Conservation (phyloP, 2,888 invertebrate species). For the Andricus curvator region DNA sequence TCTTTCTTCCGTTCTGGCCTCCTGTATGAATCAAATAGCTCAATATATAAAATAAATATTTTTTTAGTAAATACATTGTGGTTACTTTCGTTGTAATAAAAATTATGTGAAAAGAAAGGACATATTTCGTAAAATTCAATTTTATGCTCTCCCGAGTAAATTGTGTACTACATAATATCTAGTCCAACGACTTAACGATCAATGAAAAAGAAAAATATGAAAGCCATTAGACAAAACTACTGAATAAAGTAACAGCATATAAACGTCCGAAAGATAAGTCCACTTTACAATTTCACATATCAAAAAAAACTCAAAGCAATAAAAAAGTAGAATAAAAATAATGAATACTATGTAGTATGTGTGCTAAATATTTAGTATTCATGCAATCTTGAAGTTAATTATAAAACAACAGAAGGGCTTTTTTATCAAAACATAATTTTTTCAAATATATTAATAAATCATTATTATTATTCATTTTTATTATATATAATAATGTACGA, state of each 20-base stretch:
- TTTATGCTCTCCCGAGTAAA: neutral
- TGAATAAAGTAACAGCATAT: neutral
- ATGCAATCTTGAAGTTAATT: neutral
- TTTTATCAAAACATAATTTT: too few species aligned
- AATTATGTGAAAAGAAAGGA: too few species aligned
- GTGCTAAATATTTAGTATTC: neutral
- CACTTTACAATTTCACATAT: neutral
- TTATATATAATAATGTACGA: too few species aligned
- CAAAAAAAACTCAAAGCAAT: neutral
- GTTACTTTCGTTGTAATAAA: too few species aligned
- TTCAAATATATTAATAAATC: too few species aligned
- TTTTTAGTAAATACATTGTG: too few species aligned
- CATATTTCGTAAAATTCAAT: neutral
- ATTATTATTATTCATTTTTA: too few species aligned
- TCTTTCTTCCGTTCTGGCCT: too few species aligned
- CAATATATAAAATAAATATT: too few species aligned
- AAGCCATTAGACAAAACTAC: neutral
- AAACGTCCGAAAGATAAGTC: neutral
- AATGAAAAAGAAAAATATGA: neutral
- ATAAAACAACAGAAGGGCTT: too few species aligned
- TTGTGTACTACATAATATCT: neutral
- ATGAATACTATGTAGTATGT: neutral
- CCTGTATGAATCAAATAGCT: too few species aligned
- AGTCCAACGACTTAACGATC: neutral
- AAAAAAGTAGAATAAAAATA: neutral